Evolutionary conservation across 2,797 vertebrate species (phyloP).

Genomic region (Scyliorhinus canicula): DNA sequence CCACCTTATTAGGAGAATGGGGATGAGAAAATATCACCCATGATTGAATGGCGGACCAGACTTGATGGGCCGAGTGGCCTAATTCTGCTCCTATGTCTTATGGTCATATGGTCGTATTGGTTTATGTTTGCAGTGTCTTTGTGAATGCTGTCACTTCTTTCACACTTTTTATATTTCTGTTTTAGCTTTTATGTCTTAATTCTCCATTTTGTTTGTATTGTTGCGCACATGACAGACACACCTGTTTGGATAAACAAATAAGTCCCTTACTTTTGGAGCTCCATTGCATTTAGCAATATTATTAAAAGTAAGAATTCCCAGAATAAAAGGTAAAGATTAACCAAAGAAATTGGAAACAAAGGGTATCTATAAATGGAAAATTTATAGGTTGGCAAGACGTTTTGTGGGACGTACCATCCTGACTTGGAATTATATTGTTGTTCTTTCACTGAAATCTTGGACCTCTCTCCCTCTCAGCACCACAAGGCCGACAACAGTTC

Average conservation of each 20-base stretch:
- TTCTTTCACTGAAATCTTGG: not conserved
- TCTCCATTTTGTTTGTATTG: not conserved
- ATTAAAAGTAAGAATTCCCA: not conserved
- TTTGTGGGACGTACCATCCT: not conserved
- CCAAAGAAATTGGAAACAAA: not conserved
- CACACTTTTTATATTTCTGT: not conserved
- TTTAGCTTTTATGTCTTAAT: not conserved
- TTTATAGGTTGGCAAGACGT: not conserved
- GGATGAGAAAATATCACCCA: no score
- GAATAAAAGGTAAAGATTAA: not conserved
- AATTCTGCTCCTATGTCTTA: no score
- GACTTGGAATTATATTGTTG: no score
- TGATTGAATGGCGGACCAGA: no score
- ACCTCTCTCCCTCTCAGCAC: not conserved
- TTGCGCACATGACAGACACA: not conserved
- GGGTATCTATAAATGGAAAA: not conserved
- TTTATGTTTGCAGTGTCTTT: not conserved
- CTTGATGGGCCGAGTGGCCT: no score
- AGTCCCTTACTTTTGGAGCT: not conserved
- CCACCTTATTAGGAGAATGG: not conserved
- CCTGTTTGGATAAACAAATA: not conserved
- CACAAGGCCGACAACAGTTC: not conserved
- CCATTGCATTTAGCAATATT: not conserved
- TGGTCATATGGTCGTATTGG: no score
- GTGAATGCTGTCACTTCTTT: not conserved